Base-by-base conservation (phyloP, 2,888 invertebrate species). In the Congeria kusceri region DNA sequence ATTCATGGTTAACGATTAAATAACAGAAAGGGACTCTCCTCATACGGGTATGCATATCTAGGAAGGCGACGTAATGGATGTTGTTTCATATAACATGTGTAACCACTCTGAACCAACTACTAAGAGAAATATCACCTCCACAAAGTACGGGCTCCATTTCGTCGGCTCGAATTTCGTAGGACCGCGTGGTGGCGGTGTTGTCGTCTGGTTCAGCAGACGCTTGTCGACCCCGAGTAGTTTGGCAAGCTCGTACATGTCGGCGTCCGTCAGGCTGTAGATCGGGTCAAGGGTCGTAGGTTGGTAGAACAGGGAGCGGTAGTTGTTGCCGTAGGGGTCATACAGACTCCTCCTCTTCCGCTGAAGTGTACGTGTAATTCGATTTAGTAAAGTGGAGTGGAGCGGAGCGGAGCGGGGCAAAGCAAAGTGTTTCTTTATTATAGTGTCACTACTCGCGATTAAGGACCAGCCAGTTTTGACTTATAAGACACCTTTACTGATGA, bases 121-220 rank as follows among this genome's bases (percentile, higher is more conserved):
- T n/a, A n/a, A n/a, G n/a, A n/a, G n/a, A n/a, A n/a, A n/a, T n/a
- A n/a, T 4, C 9, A 53, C 53, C 53, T 70, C 25, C 11, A 70
- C 70, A 25, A 70, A 56, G 25, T 63, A 57, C 9, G 56, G 68
- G 44, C 70, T 70, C 77, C 77, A 77, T 53, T 66, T 70, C n/a
- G 46, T 25, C 0, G 77, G 77, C 25, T 77, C 77, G 27, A 32
- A 73, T 59, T 47, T 59, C 13, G 72, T 73, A 18, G 72, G 72
- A 27, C 72, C 72, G 11, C 47, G n/a, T 13, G 65, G 61, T 3
- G 23, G 46, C 7, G 65, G 66, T 32, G 72, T 53, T 9, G 66
- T 53, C 11, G 72, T n/a, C 25, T 65, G 58, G 28, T 73, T 66
- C 39, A 15, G n/a, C 39, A 73, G 58, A 18, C 66, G 32, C 23